Evolutionary conservation across 1,140 invertebrate genomes (phyloP).

Genomic region (Lucilia cuprina): DNA sequence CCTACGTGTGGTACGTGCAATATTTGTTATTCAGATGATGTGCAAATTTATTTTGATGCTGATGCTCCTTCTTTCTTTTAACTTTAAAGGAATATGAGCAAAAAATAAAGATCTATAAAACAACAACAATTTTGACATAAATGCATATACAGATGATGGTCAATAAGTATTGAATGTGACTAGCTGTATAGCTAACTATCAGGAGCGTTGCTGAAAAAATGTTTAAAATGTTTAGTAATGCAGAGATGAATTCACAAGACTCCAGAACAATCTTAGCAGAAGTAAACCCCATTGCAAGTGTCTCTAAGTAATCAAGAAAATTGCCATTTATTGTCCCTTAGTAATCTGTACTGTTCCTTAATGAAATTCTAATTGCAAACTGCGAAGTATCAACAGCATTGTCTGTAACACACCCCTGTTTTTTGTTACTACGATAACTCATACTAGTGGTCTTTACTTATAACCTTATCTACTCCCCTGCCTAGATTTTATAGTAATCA

Average conservation of each 20-base stretch:
- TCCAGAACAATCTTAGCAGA: too few species aligned
- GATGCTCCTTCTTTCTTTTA: neutral
- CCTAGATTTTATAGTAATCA: neutral
- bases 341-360: too few species aligned
- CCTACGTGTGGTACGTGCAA: constrained; percentile 49
- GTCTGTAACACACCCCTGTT: neutral
- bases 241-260: too few species aligned
- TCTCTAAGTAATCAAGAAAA: too few species aligned
- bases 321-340: too few species aligned
- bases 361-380: too few species aligned
- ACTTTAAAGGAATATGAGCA: neutral
- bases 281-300: too few species aligned
- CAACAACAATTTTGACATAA: neutral
- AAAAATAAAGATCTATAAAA: neutral
- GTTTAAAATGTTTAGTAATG: too few species aligned
- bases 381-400: neutral
- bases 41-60: constrained; percentile 59
- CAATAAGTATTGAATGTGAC: neutral
- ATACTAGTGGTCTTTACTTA: neutral
- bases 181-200: too few species aligned
- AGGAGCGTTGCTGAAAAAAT: neutral
- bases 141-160: neutral
- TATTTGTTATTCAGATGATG: constrained; percentile 63
- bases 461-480: neutral
- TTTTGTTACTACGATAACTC: neutral